A percentile compares a stretch with the other conserved stretches of the same genome.
phyloP scores from a whole-genome alignment of 2,888 invertebrate species.

The Scaptomyza flava region DNA sequence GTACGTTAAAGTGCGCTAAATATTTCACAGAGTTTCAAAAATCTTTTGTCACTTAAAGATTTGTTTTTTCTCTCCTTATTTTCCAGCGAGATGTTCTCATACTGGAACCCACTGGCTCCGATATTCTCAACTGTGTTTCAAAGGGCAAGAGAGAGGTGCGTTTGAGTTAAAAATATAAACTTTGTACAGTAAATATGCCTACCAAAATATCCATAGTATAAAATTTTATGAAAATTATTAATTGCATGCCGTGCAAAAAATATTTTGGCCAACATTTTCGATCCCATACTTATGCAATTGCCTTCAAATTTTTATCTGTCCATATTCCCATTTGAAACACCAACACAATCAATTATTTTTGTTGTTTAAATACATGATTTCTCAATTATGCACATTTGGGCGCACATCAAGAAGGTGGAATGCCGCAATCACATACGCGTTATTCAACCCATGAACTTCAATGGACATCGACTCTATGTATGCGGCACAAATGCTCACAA shows the following conservation, averaged over 20 bases:
- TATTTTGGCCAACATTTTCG: slow-evolving; percentile 50
- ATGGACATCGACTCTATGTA: slow-evolving; percentile 92
- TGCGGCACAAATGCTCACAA: slow-evolving; percentile 98
- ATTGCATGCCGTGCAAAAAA: slow-evolving; percentile 7
- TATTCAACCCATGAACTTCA: slow-evolving; percentile 95
- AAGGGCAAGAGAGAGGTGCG: slow-evolving; percentile 96
- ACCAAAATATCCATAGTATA: slow-evolving; percentile 8
- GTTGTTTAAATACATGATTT: slow-evolving; percentile 54
- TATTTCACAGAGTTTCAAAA: background rate
- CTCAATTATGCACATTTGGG: slow-evolving; percentile 65
- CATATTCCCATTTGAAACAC: slow-evolving; percentile 26
- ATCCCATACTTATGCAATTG: slow-evolving; percentile 55
- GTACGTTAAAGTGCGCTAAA: slow-evolving; percentile 17
- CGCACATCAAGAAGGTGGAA: slow-evolving; percentile 91
- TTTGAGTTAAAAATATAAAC: slow-evolving; percentile 65
- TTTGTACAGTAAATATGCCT: background rate
- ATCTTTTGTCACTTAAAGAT: slow-evolving; percentile 3
- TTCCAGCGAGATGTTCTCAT: slow-evolving; percentile 94
- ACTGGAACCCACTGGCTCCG: slow-evolving; percentile 91
- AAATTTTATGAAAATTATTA: slow-evolving; percentile 12
- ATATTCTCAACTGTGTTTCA: slow-evolving; percentile 95
- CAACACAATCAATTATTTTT: slow-evolving; percentile 40
- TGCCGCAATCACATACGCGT: slow-evolving; percentile 97
- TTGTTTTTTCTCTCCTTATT: background rate
- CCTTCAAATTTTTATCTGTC: slow-evolving; percentile 40